Percentiles rank a stretch among this genome's conserved stretches.
Evolutionary conservation across 2,797 vertebrate genomes (phyloP).

Genomic region (Danio jaintianensis): DNA sequence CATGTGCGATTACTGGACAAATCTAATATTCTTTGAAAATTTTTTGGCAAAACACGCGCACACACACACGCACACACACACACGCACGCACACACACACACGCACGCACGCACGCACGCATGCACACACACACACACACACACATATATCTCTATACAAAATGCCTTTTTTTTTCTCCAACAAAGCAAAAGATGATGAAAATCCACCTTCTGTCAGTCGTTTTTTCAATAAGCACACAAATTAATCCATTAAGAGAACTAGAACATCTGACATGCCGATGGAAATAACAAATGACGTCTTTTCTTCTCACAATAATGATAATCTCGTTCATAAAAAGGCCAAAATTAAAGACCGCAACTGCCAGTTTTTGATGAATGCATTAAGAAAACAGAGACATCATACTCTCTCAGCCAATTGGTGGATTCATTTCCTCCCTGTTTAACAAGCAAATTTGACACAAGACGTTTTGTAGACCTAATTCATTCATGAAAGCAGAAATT

Average conservation of each 20-base stretch:
- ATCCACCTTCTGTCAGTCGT: slow-evolving; percentile 23
- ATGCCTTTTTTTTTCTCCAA: slow-evolving; percentile 13
- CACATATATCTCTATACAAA: not conserved
- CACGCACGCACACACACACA: too few relatives aligned
- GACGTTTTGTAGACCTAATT: slow-evolving; percentile 94
- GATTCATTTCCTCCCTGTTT: slow-evolving; percentile 86
- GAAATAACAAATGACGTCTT: slow-evolving; percentile 77
- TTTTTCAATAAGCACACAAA: slow-evolving; percentile 31
- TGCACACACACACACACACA: too few relatives aligned
- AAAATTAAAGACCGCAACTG: slow-evolving; percentile 69
- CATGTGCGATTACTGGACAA: too few relatives aligned
- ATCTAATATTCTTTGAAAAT: too few relatives aligned
- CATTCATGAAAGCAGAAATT: slow-evolving; percentile 90
- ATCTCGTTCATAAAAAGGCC: slow-evolving; percentile 74
- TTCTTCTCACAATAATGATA: slow-evolving; percentile 79
- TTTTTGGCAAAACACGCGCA: too few relatives aligned
- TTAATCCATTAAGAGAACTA: slow-evolving; percentile 30
- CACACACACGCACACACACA: too few relatives aligned
- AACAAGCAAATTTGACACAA: slow-evolving; percentile 88
- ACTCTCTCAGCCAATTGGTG: slow-evolving; percentile 88
- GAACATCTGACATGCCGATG: slow-evolving; percentile 73
- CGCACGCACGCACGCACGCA: too few relatives aligned
- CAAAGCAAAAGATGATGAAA: not conserved
- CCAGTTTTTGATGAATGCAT: slow-evolving; percentile 83
- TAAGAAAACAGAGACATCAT: slow-evolving; percentile 81